These are phyloP conservation scores for Petaurus breviceps DNA, from an alignment of 2,113 vertebrate species.

Conservation along the genomic window DNA sequence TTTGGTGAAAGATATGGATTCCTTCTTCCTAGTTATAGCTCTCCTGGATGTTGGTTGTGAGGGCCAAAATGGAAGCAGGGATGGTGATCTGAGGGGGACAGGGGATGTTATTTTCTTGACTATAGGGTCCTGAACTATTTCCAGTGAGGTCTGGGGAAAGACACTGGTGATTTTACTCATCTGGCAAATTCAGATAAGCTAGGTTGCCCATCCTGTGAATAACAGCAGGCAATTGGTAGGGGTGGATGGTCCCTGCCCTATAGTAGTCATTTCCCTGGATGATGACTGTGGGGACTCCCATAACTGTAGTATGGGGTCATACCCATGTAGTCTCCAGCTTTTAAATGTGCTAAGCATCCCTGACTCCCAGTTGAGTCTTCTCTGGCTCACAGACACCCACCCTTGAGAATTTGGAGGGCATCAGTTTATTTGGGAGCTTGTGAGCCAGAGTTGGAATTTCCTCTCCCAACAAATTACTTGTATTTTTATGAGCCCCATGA, in stretches of 20 bases:
- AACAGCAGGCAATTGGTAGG: background rate
- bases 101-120: background rate
- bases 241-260: background rate
- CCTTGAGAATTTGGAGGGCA: background rate
- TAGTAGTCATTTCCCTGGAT: background rate
- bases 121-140: background rate
- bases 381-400: background rate
- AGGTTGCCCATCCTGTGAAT: background rate
- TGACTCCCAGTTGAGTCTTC: background rate
- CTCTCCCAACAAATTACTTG: background rate
- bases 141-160: background rate
- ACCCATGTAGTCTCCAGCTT: background rate
- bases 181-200: too few relatives aligned
- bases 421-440: background rate
- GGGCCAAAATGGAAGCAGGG: background rate
- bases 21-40: background rate
- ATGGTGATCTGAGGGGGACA: background rate
- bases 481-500: background rate
- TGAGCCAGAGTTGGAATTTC: background rate
- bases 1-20: background rate
- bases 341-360: background rate
- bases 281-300: background rate
- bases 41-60: background rate
- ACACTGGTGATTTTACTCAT: too few relatives aligned
- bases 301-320: background rate